Conservation (phyloP, 2,888 invertebrate genomes). For the Acronicta aceris region DNA sequence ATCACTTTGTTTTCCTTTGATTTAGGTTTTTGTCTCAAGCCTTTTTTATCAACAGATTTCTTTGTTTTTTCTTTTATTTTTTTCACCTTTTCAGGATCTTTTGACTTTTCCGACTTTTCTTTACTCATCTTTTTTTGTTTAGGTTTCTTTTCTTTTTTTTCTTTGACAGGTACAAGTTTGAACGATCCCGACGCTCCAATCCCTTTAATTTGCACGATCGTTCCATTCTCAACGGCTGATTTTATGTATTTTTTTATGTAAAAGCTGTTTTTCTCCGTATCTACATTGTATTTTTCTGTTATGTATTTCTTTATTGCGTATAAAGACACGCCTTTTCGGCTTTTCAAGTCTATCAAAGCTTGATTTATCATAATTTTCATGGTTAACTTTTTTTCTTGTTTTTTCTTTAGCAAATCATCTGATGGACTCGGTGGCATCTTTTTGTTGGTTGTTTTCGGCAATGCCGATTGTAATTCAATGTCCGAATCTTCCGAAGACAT, state of each 20-base stretch:
- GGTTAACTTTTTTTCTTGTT: constrained; percentile 65
- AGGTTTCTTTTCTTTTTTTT: constrained; percentile 62
- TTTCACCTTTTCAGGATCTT: constrained; percentile 41
- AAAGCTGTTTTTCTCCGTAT: constrained; percentile 71
- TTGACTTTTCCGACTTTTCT: constrained; percentile 48
- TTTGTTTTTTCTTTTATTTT: constrained; percentile 43
- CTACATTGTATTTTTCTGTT: constrained; percentile 68
- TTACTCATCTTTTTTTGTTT: constrained; percentile 54
- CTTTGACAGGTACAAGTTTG: constrained; percentile 67
- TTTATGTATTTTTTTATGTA: constrained; percentile 77
- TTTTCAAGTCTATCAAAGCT: constrained; percentile 70
- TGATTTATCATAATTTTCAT: constrained; percentile 77
- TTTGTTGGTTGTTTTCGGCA: constrained; percentile 51
- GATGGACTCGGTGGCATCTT: constrained; percentile 45
- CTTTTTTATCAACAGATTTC: constrained; percentile 44
- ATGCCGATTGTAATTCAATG: constrained; percentile 60
- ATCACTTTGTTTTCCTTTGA: constrained; percentile 17
- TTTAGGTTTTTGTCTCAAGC: constrained; percentile 35
- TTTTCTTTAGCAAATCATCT: constrained; percentile 19
- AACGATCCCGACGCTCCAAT: constrained; percentile 80
- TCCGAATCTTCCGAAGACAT: constrained; percentile 64
- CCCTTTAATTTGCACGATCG: constrained; percentile 75
- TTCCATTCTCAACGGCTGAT: constrained; percentile 72
- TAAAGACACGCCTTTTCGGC: constrained; percentile 77
- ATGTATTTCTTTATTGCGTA: constrained; percentile 81